phyloP scores from a whole-genome alignment of 2,797 vertebrate genomes.

The Sebastes cheni region DNA sequence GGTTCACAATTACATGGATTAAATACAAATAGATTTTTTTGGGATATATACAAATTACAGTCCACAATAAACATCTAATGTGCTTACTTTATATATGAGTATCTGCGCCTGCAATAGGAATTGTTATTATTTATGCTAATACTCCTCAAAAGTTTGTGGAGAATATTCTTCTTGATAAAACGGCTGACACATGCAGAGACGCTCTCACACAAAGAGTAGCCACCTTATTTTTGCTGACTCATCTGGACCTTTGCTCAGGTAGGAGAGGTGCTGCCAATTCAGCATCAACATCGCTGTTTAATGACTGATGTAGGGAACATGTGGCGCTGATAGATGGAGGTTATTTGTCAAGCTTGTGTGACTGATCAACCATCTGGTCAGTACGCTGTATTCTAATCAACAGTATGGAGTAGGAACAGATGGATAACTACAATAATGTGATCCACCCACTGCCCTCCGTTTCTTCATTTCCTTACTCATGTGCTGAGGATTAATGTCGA shows the following conservation, averaged over 20 bases:
- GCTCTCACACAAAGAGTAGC: background rate
- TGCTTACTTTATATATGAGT: background rate
- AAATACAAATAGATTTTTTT: too few species aligned
- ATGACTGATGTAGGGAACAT: slow-evolving; percentile 4
- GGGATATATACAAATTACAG: too few species aligned
- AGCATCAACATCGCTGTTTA: slow-evolving; percentile 6
- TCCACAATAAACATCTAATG: background rate
- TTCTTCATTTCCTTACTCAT: background rate
- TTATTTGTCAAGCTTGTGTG: slow-evolving; percentile 28
- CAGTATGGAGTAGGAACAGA: slow-evolving; percentile 18
- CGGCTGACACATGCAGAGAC: background rate
- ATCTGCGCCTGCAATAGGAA: background rate
- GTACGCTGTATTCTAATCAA: slow-evolving; percentile 22
- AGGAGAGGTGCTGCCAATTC: slow-evolving; percentile 2
- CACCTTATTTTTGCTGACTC: slow-evolving; percentile 19
- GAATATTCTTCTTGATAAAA: background rate
- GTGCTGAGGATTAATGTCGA: background rate
- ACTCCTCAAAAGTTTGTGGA: background rate
- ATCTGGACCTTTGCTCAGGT: slow-evolving; percentile 4
- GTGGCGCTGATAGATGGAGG: slow-evolving; percentile 16
- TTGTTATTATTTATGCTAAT: background rate
- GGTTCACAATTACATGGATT: too few species aligned
- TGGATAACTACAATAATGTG: slow-evolving; percentile 13
- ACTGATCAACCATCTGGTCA: slow-evolving; percentile 48
- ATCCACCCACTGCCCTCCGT: background rate